Base-by-base conservation (phyloP, 1,140 invertebrate species). In the Physella acuta region DNA sequence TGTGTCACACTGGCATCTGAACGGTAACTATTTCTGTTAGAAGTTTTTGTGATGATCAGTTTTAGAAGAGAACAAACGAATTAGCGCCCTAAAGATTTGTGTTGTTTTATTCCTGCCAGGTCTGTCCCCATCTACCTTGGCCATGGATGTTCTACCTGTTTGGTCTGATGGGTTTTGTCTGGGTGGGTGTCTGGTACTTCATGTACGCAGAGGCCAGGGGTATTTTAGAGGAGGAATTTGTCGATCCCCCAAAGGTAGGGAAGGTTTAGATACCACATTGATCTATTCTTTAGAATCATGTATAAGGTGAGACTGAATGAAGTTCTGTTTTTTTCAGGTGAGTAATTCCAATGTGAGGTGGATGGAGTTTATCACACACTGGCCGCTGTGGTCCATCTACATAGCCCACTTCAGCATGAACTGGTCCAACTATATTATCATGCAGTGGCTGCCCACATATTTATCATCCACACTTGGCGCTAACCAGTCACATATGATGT, bases 351-450 rank as follows among this genome's bases (percentile, higher is more conserved):
- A 82, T 75, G 81, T 84, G 24, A 81, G 87, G 11, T 92, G 91
- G 90, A 86, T 85, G 33, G 89, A 91, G 81, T 91, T 92, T 73
- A 82, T 93, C 56, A 82, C 86, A 52, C 89, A 91, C 76, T 91
- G 91, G 89, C 89, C 91, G 0, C 82, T 93, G 20, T 92, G 91
- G 91, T 89, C 91, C 1, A 88, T 92, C 70, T 93, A 93, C 75
- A 88, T 91, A 68, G 91, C 92, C 33, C 92, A 93, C 84, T 93
- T 93, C 84, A 88, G 90, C 30, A 93, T 93, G 91, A 92, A 92
- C 81, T 93, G 92, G 91, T 91, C 90, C 39, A 92, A 90, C 76
- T 92, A 93, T 76, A 92, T 93, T 69, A 91, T 93, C 72, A 92
- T 92, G 91, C 91, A 92, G 78, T 93, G 92, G 92, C 82, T 93